Conservation (phyloP, 2,113 vertebrate genomes). For the Boleophthalmus pectinirostris region DNA sequence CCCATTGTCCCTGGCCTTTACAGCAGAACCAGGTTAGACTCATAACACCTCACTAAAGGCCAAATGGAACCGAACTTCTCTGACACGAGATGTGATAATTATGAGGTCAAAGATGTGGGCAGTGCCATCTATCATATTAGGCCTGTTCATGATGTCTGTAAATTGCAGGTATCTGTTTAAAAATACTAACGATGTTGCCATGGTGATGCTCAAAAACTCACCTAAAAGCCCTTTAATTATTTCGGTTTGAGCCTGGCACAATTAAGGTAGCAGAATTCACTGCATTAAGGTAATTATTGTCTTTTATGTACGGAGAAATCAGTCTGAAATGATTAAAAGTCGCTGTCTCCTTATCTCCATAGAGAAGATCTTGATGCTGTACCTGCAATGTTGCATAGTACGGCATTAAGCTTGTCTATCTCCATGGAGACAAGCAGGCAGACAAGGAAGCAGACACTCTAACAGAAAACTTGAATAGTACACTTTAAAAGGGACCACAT, state of each 20-base stretch:
- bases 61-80: constrained; percentile 35
- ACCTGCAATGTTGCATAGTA: too few species aligned
- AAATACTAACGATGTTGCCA: neutral
- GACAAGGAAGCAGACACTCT: too few species aligned
- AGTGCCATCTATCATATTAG: neutral
- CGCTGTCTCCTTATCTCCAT: neutral
- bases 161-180: neutral
- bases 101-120: neutral
- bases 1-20: neutral
- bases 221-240: too few species aligned
- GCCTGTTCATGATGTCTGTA: neutral
- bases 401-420: too few species aligned
- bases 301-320: neutral
- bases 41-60: constrained; percentile 40
- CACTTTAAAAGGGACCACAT: too few species aligned
- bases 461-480: too few species aligned
- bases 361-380: neutral
- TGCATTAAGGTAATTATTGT: neutral
- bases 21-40: constrained; percentile 46
- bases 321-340: neutral
- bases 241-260: too few species aligned
- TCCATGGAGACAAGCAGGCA: too few species aligned
- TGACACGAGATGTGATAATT: neutral
- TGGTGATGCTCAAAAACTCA: neutral
- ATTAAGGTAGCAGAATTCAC: too few species aligned